Evolutionary conservation across 1,140 invertebrate species (phyloP).

Genomic region (Drosophila funebris): DNA sequence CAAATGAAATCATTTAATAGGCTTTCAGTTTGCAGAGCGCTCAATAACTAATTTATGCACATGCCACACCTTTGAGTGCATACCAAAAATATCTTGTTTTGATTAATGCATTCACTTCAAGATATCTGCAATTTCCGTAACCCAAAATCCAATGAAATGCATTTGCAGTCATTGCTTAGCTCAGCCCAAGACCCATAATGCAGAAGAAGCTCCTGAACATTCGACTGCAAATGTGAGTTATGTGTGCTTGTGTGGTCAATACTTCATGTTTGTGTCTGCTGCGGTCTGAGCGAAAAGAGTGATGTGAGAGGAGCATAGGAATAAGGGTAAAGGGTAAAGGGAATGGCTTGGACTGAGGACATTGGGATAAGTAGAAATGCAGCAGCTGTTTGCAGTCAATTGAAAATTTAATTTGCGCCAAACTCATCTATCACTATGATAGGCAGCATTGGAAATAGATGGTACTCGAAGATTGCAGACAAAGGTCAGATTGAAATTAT

Average conservation of each 20-base stretch:
- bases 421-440: constrained; percentile 30
- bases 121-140: constrained; percentile 10
- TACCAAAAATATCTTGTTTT: constrained; percentile 26
- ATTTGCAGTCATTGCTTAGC: constrained; percentile 6
- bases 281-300: background rate
- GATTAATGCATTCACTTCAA: constrained; percentile 28
- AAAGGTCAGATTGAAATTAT: background rate
- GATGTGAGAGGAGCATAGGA: background rate
- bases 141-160: constrained; percentile 15
- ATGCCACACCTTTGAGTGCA: constrained; percentile 15
- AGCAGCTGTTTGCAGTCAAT: constrained; percentile 20
- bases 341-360: too few relatives aligned
- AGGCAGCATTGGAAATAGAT: constrained; percentile 6
- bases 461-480: background rate
- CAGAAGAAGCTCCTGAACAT: background rate
- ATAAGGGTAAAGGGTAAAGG: too few relatives aligned
- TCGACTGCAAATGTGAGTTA: constrained; percentile 14
- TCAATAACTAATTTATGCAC: constrained; percentile 15
- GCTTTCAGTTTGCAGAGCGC: constrained; percentile 3
- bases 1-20: constrained; percentile 2
- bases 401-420: constrained; percentile 33
- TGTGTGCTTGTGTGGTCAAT: constrained; percentile 18
- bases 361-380: background rate
- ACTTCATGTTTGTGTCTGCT: constrained; percentile 13
- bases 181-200: background rate